Evolutionary conservation across 2,797 vertebrate genomes (phyloP).

Genomic region (Leptodactylus fallax): DNA sequence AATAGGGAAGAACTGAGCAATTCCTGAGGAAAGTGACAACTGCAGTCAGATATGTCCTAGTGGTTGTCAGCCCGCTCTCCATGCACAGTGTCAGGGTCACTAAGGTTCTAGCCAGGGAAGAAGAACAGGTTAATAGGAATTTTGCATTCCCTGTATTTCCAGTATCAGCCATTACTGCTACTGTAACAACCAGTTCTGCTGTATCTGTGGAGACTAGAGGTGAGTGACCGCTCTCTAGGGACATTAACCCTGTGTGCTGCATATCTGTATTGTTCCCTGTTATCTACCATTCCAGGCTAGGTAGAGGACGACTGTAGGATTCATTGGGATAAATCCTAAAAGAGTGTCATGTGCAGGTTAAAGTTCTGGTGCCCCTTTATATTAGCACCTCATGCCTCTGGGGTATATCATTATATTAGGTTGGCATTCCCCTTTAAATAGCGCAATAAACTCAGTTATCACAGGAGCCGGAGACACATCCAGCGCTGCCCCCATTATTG

Average conservation of each 20-base stretch:
- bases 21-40: not conserved
- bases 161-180: too few species aligned
- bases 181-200: too few species aligned
- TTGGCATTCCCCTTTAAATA: not conserved
- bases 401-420: too few species aligned
- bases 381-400: not conserved
- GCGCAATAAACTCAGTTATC: not conserved
- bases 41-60: too few species aligned
- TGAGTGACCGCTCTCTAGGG: not conserved
- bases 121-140: too few species aligned
- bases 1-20: not conserved
- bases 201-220: not conserved
- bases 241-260: not conserved
- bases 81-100: not conserved
- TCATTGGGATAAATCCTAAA: too few species aligned
- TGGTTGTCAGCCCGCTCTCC: not conserved
- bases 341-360: too few species aligned
- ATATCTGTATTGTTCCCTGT: not conserved
- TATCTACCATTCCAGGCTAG: not conserved
- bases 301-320: not conserved
- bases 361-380: not conserved
- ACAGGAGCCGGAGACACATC: not conserved
- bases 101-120: not conserved
- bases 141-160: too few species aligned
- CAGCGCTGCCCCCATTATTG: not conserved